Base-by-base conservation (phyloP, 1,140 invertebrate species). In the Armadillidium nasatum region DNA sequence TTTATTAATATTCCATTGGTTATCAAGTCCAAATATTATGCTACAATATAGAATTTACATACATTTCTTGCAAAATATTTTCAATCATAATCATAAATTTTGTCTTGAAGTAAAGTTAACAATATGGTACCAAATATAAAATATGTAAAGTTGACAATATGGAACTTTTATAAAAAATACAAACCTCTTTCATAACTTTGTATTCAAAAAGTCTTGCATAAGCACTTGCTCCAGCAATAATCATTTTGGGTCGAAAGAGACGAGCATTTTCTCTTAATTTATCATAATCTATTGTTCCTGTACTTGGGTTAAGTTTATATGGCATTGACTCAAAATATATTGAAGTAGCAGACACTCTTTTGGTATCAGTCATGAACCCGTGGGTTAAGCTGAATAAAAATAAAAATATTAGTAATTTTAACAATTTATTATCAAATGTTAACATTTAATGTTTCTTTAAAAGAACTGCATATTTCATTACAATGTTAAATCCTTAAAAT, bases 301-400 rank as follows among this genome's bases (percentile, higher is more conserved):
- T 90, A 23, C 81, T 82, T 4, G 86, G 83, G 82, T 91, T 85
- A 0, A 91, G 82, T 79, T 88, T 87, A 82, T 91, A 91, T 43
- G 90, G 89, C 85, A 91, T 87, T 0, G 88, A 89, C 82, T 91
- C 89, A 85, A 90, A 91, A 83, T 88, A 90, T 15, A 90, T 83
- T 0, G 89, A 90, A 15, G 89, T 90, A 10, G 89, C 89, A 3
- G 89, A 90, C 45, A 90, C 88, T 82, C 88, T 85, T 81, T 88
- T 89, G 4, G 85, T 85, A 22, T 87, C 86, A n/a, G 88, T 89
- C 86, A 89, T 89, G 83, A 89, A 90, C 15, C 89, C 90, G 83
- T 89, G 90, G 67, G 88, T 88, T 69, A 86, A 82, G 82, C 85
- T 85, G 70, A 33, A 82, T 81, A 75, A 72, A 23, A 78, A 7